These are phyloP conservation scores for Patiria pectinifera DNA, from an alignment of 53 echinoderm and acorn worm genomes.

Conservation along the genomic window DNA sequence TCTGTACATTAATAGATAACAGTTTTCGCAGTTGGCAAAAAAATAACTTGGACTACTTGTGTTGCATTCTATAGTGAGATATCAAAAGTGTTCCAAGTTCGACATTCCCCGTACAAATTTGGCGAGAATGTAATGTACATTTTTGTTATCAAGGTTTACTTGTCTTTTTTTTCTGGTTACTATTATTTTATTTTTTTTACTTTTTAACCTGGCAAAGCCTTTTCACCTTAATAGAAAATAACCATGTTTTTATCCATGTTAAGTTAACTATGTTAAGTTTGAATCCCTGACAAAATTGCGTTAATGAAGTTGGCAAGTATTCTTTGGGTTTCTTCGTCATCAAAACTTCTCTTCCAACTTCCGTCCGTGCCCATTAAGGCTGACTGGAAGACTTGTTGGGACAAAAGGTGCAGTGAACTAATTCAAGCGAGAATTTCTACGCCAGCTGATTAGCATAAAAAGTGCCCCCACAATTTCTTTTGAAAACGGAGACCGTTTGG, in stretches of 20 bases:
- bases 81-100: not conserved
- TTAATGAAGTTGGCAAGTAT: conserved; percentile 14
- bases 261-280: not conserved
- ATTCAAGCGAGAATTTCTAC: too few relatives aligned
- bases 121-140: not conserved
- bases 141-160: not conserved
- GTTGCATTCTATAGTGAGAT: not conserved
- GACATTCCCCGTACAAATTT: not conserved
- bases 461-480: too few relatives aligned
- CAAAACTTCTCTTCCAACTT: conserved; percentile 18
- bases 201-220: not conserved
- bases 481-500: too few relatives aligned
- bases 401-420: too few relatives aligned
- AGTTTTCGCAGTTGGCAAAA: not conserved
- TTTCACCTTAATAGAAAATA: not conserved
- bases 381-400: conserved; percentile 36
- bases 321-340: not conserved
- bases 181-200: too few relatives aligned
- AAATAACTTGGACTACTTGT: not conserved
- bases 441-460: too few relatives aligned
- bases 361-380: not conserved
- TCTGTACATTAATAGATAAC: not conserved
- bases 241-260: not conserved
- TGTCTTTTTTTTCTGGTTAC: not conserved
- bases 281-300: not conserved